A percentile compares a stretch with the other conserved stretches of the same genome.
phyloP scores from a whole-genome alignment of 2,113 vertebrate species.

The Laticauda colubrina region DNA sequence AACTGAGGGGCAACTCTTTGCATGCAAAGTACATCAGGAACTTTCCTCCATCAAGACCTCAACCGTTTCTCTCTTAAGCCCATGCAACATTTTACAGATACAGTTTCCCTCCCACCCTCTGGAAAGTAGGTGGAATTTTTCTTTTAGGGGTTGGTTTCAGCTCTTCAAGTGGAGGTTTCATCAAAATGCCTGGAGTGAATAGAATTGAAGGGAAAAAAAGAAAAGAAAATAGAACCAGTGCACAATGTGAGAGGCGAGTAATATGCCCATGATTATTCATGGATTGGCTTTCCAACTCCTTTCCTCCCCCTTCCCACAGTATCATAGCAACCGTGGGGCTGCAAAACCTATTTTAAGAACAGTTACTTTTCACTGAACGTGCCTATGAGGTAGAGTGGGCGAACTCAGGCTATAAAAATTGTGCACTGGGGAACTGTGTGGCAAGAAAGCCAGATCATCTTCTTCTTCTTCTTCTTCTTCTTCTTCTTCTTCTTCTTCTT shows the following conservation, averaged over 20 bases:
- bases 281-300: conserved; percentile 52
- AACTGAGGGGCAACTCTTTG: not conserved
- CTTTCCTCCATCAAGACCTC: too few species aligned
- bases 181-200: not conserved
- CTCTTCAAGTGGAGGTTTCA: not conserved
- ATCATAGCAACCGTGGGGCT: conserved; percentile 71
- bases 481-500: too few species aligned
- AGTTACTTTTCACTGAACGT: conserved; percentile 64
- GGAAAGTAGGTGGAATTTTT: not conserved
- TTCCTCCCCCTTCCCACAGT: conserved; percentile 45
- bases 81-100: not conserved
- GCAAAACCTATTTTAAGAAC: conserved; percentile 71
- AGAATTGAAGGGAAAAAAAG: not conserved
- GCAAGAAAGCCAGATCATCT: conserved; percentile 40
- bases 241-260: conserved; percentile 20
- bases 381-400: conserved; percentile 57
- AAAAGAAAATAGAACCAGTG: not conserved
- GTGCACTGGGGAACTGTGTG: conserved; percentile 45
- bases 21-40: not conserved
- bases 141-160: not conserved
- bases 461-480: too few species aligned
- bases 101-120: not conserved
- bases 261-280: conserved; percentile 32
- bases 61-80: not conserved
- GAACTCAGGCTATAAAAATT: conserved; percentile 55